Evolutionary conservation across 2,888 invertebrate genomes (phyloP).

Genomic region (Lomographa bimaculata): DNA sequence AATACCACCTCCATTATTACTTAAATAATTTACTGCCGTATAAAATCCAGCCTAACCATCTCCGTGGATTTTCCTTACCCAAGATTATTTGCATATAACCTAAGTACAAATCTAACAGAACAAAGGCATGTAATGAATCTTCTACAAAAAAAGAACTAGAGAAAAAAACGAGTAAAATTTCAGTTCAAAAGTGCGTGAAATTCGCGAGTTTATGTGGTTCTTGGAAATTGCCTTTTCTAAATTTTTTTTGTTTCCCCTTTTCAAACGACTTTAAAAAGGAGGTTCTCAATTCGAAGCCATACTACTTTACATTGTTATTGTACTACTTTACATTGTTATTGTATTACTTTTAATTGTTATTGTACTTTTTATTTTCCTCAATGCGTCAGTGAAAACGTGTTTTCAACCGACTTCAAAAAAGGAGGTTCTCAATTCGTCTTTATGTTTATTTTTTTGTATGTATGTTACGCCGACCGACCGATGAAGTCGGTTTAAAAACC

Average conservation of each 20-base stretch:
- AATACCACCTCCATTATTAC: conserved; percentile 9
- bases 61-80: not conserved
- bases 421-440: no score
- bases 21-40: conserved; percentile 8
- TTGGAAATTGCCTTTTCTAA: not conserved
- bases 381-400: no score
- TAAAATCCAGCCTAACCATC: conserved; percentile 2
- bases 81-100: conserved; percentile 9
- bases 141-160: conserved; percentile 8
- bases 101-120: conserved; percentile 12
- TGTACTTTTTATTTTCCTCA: no score
- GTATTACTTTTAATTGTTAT: no score
- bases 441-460: no score
- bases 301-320: no score
- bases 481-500: no score
- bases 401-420: no score
- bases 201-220: not conserved
- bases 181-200: not conserved
- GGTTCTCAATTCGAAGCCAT: no score
- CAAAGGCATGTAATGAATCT: conserved; percentile 17
- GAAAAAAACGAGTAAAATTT: conserved; percentile 7
- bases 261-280: no score
- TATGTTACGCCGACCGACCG: no score
- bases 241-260: not conserved
- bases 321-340: no score